Base-by-base conservation (phyloP, 2,888 invertebrate species). In the Euplagia quadripunctaria region DNA sequence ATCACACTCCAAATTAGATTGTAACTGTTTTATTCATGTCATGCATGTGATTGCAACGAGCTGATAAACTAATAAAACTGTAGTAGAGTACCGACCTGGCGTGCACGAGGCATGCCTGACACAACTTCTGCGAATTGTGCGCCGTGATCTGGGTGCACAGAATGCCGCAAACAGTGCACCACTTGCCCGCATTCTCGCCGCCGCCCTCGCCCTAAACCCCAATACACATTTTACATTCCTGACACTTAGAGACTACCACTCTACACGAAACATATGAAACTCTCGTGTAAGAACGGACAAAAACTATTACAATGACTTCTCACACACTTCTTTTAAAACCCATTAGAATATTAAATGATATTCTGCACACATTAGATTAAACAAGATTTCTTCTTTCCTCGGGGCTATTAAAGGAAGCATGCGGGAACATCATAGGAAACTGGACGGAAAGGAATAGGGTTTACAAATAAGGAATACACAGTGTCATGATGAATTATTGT, bases 101-200 rank as follows among this genome's bases (percentile, higher is more conserved):
- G 94, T 96, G 96, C 95, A 95, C 95, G 94, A 96, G 95, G 95
- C 96, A 96, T 90, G 96, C 95, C 94, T 95, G 96, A 88, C 96
- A 96, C 91, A 96, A 92, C 93, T 94, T 95, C 87, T 96, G 96
- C 85, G 96, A 93, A 91, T 96, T 95, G 94, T 95, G 94, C 85
- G 92, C 88, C 90, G 96, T 96, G 87, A 93, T 96, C 90, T 93
- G 94, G 88, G 93, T 91, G 93, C 96, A 96, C 88, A 92, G 93
- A 89, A 96, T 96, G 90, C 96, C 95, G 95, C 96, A 96, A 81
- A 95, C 94, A 82, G 95, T 91, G 91, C 96, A 96, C 92, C 93
- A 91, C 89, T 94, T 94, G 88, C 93, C 93, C 86, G 90, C 93
- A 81, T 86, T 85, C 83, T 93, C 95, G 90, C 92, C 92, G 91